Base-by-base conservation (phyloP, 2,113 vertebrate species). In the Pyrgilauda ruficollis region DNA sequence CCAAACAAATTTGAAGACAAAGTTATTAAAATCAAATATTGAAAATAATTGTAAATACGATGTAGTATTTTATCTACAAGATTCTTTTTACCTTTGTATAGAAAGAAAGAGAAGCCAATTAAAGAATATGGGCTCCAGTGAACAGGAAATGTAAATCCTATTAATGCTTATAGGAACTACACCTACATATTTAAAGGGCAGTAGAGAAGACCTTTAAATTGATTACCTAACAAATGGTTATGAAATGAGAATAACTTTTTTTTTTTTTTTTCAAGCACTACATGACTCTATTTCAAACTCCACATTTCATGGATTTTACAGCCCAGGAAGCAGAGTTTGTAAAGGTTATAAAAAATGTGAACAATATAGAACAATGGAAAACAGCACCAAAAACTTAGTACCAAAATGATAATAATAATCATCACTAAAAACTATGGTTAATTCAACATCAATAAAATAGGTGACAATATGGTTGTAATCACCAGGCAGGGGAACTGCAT, bases 121-220 rank as follows among this genome's bases (percentile, higher is more conserved):
- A 92, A 92, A 80, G 49, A 58, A 69, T 68, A 62, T 16, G 23
- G 62, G 49, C 68, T 70, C 69, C 39, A 64, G 23, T 70, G 47
- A 73, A 37, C 17, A 93, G 63, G 61, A 96, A 96, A 81, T 47
- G 44, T 75, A 95, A 95, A 95, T 84, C 82, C 61, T 66, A 72
- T 84, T 75, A 90, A 84, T 35, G 46, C 49, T 87, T 83, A 87
- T 37, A 90, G 56, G 64, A 95, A 66, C 86, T 93, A 73, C n/a
- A 83, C 52, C n/a, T 94, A 58, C n/a, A 49, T 1, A 2, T 63
- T 91, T 62, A 89, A 86, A 90, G 63, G 53, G 58, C 55, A 90
- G 5, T 73, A 73, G 47, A 79, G 26, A 67, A 94, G 87, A 50
- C 85, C 50, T 91, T 93, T 90, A 93, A 89, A 93, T 70, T 89